Conservation (phyloP, 2,113 vertebrate species). For the Myocastor coypus region DNA sequence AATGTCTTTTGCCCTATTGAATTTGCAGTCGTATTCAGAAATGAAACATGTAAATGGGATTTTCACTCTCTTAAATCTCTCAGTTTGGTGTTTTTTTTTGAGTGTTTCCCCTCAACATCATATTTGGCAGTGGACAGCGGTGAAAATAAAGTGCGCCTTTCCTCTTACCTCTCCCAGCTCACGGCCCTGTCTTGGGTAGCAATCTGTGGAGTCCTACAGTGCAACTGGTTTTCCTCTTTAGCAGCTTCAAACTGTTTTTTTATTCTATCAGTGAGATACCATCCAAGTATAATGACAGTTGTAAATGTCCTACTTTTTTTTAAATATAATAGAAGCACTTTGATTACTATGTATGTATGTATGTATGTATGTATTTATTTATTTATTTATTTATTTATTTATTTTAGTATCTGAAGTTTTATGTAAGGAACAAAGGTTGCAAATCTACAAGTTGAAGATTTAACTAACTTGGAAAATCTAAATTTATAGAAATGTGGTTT, state of each 20-base stretch:
- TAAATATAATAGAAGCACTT: not conserved
- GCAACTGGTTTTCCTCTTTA: not conserved
- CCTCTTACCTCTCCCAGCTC: not conserved
- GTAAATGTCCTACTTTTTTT: not conserved
- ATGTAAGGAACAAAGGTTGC: not conserved
- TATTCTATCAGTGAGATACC: not conserved
- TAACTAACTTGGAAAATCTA: slow-evolving; percentile 8
- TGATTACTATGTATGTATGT: too few species aligned
- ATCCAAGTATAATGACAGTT: slow-evolving; percentile 6
- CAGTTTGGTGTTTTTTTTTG: not conserved
- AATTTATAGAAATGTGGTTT: not conserved
- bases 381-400: not conserved
- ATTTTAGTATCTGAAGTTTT: not conserved
- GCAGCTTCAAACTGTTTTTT: not conserved
- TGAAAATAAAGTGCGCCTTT: not conserved
- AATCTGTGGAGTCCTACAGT: not conserved
- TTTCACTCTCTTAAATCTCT: not conserved
- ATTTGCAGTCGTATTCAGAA: not conserved
- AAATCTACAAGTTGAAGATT: not conserved
- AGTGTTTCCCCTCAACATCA: not conserved
- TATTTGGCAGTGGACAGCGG: not conserved
- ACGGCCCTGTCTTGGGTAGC: not conserved
- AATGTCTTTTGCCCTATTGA: not conserved
- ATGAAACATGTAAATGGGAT: not conserved
- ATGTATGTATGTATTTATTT: too few species aligned